phyloP scores from a whole-genome alignment of 1,140 invertebrate genomes.

The Drosophila ambigua region DNA sequence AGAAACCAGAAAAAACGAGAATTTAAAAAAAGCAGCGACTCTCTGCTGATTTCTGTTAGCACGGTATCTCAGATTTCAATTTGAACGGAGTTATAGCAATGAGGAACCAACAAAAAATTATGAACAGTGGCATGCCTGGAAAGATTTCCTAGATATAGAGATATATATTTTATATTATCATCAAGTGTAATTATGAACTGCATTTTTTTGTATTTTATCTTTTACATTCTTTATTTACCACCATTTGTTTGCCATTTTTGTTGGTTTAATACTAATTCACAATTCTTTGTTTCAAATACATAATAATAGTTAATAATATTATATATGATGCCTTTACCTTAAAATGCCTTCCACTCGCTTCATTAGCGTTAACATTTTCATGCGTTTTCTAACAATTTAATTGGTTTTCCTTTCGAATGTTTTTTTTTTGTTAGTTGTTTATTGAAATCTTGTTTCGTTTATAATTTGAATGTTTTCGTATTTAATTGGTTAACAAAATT shows the following conservation, averaged over 20 bases:
- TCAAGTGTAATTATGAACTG: too few relatives aligned
- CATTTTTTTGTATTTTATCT: conserved; percentile 1
- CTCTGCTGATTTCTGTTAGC: too few relatives aligned
- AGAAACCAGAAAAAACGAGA: too few relatives aligned
- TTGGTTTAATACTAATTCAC: conserved; percentile 78
- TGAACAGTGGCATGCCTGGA: too few relatives aligned
- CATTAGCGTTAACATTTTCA: conserved; percentile 38
- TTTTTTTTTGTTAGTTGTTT: conserved; percentile 18
- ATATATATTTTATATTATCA: too few relatives aligned
- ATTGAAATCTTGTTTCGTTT: conserved; percentile 53
- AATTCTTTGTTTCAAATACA: conserved; percentile 80
- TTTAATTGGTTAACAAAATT: conserved; percentile 47
- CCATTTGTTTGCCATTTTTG: conserved; percentile 67
- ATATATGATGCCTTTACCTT: conserved; percentile 63
- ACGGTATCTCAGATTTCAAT: too few relatives aligned
- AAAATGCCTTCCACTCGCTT: conserved; percentile 42
- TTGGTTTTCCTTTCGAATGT: conserved; percentile 18
- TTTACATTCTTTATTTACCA: conserved; percentile 78
- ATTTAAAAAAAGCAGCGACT: too few relatives aligned
- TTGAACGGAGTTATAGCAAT: too few relatives aligned
- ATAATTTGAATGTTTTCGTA: conserved; percentile 4
- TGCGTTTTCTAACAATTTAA: conserved; percentile 35
- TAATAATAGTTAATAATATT: conserved; percentile 75
- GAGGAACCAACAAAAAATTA: too few relatives aligned
- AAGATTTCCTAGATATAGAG: too few relatives aligned